A percentile compares a stretch with the other conserved stretches of the same genome.
phyloP scores from a whole-genome alignment of 1,140 invertebrate species.

The Lanistes nyassanus region DNA sequence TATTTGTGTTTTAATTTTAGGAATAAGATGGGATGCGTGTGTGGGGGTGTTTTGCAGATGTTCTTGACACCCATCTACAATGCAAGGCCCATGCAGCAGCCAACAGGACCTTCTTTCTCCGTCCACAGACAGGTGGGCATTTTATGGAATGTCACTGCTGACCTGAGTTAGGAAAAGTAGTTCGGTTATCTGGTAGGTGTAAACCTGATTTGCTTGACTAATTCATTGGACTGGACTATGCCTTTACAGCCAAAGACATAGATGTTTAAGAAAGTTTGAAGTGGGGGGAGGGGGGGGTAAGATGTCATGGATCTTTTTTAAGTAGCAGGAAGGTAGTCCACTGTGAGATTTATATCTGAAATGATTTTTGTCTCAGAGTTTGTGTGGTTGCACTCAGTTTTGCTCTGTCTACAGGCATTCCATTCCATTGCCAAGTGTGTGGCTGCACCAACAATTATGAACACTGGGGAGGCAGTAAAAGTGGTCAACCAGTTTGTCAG shows the following conservation, averaged over 20 bases:
- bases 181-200: too few relatives aligned
- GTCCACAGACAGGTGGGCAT: conserved; percentile 71
- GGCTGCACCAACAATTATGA: conserved; percentile 85
- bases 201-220: too few relatives aligned
- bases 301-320: too few relatives aligned
- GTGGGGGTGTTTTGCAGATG: conserved; percentile 57
- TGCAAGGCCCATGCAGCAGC: conserved; percentile 37
- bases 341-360: too few relatives aligned
- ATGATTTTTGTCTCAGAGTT: too few relatives aligned
- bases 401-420: conserved; percentile 66
- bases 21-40: not conserved
- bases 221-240: too few relatives aligned
- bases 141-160: not conserved
- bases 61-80: conserved; percentile 64
- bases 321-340: too few relatives aligned
- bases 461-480: conserved; percentile 76
- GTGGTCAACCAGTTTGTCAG: conserved; percentile 87
- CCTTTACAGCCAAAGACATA: too few relatives aligned
- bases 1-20: not conserved
- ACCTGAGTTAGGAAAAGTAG: too few relatives aligned
- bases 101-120: conserved; percentile 40
- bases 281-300: too few relatives aligned
- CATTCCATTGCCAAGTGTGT: conserved; percentile 89
- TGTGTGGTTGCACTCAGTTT: too few relatives aligned
- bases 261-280: too few relatives aligned